phyloP scores from a whole-genome alignment of 64 coral and sea anemone genomes.

The Actinia tenebrosa region DNA sequence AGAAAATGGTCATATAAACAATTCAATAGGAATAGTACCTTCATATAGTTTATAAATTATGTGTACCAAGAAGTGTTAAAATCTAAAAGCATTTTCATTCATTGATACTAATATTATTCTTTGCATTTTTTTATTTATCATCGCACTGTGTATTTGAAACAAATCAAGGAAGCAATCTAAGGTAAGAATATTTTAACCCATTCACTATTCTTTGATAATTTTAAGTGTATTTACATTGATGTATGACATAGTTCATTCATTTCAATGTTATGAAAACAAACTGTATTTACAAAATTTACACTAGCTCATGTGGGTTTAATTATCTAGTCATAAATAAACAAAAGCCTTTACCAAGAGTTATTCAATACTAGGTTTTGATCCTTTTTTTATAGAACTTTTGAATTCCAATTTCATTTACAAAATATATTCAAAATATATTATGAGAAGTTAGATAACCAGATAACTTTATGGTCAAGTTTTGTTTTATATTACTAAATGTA shows the following conservation, averaged over 20 bases:
- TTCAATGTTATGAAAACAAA: background rate
- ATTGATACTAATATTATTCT: background rate
- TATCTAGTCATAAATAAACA: background rate
- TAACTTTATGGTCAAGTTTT: too few relatives aligned
- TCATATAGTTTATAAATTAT: background rate
- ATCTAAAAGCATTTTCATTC: background rate
- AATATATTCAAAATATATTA: background rate
- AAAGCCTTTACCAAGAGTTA: background rate
- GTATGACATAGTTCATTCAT: background rate
- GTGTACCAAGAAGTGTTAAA: background rate
- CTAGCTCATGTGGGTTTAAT: background rate
- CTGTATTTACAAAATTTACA: background rate
- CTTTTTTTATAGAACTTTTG: background rate
- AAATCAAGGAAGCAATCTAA: background rate
- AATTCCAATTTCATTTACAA: background rate
- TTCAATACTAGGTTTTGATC: background rate
- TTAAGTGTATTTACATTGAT: background rate
- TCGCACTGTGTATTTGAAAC: background rate
- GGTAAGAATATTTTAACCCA: background rate
- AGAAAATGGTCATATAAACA: background rate
- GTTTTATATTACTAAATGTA: too few relatives aligned
- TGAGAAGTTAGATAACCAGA: too few relatives aligned
- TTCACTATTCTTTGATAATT: too few relatives aligned
- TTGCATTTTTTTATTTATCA: background rate
- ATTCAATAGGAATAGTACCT: background rate